Base-by-base conservation (phyloP, 2,113 vertebrate species). In the Lynx canadensis region DNA sequence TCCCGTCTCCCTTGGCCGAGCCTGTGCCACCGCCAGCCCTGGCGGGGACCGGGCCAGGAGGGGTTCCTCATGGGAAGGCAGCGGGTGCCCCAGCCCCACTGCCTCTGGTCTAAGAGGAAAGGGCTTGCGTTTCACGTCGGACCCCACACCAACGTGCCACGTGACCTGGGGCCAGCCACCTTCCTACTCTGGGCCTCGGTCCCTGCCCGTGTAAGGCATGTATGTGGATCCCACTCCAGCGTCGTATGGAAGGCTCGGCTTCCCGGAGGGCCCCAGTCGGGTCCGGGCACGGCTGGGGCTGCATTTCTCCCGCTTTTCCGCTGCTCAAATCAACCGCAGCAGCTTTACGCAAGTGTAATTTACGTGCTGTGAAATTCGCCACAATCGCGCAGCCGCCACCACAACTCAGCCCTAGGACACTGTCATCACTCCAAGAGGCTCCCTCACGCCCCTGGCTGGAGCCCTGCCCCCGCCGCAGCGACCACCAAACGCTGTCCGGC, bases 361-460 rank as follows among this genome's bases (percentile, higher is more conserved):
- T 18, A 7, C 0, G 4, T 0, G n/a, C 86, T 33, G 1, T 14
- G 52, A 33, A 16, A 7, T 2, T 25, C 14, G 0, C 50, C 10
- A 2, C 3, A 3, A 4, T 0, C 2, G 45, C 12, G 29, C 12
- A 29, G 21, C 85, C 4, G 0, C 16, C 21, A 3, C n/a, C 7
- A 12, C 12, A 4, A 12, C 10, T 41, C 38, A 0, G 7, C 23
- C 7, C 45, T 4, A 0, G 7, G 41, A 10, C 10, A 0, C 5
- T 13, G 45, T 21, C 65, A 23, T 27, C n/a, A 1, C 60, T 16
- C 31, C 27, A 1, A 33, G 31, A 89, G 6, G 81, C 21, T 7
- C n/a, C 81, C 57, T 11, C 5, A 0, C 27, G 45, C 31, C 14
- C 0, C 0, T 10, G 13, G 23, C 57, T 25, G 7, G 78, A 1